Conservation (phyloP, 2,113 vertebrate genomes). For the Dendrocopos noguchii region DNA sequence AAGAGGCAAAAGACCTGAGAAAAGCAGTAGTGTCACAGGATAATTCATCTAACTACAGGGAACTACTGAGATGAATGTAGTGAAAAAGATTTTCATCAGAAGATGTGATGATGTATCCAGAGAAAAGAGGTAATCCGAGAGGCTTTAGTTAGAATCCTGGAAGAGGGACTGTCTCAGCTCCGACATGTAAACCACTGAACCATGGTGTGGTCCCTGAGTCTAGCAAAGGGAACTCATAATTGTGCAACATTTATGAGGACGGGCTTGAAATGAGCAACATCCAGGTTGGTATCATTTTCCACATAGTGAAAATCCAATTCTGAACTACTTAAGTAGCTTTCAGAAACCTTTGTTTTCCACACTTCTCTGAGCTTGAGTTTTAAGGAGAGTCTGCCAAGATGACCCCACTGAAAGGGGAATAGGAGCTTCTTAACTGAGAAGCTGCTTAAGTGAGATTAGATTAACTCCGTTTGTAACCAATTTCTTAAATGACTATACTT, state of each 20-base stretch:
- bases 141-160: background rate
- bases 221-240: background rate
- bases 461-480: slow-evolving; percentile 31
- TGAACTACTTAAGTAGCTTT: background rate
- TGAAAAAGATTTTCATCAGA: background rate
- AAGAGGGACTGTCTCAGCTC: background rate
- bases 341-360: background rate
- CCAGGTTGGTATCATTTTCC: background rate
- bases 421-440: slow-evolving; percentile 44
- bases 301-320: background rate
- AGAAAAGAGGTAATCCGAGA: background rate
- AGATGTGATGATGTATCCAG: background rate
- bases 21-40: background rate
- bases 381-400: background rate
- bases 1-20: background rate
- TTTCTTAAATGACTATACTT: background rate
- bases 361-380: background rate
- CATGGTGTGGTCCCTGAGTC: background rate
- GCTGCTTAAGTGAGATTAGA: slow-evolving; percentile 29
- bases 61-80: background rate
- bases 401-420: background rate
- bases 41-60: background rate
- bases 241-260: background rate
- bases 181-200: background rate
- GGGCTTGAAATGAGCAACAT: background rate